phyloP scores from a whole-genome alignment of 2,113 vertebrate genomes.

The Macaca mulatta region DNA sequence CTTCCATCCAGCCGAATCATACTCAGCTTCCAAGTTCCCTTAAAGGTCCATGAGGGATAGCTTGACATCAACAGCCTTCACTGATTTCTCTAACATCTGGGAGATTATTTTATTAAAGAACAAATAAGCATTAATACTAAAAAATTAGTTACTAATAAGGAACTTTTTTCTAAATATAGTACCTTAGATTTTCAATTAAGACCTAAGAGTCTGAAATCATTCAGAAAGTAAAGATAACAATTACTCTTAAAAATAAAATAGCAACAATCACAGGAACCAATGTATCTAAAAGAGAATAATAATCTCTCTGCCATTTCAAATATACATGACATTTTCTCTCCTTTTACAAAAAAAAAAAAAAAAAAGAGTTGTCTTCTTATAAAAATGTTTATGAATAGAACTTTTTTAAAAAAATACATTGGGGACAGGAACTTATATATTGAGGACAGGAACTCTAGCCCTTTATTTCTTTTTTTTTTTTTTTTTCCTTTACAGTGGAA shows the following conservation, averaged over 20 bases:
- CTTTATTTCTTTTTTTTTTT: too few species aligned
- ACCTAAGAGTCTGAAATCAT: conserved; percentile 19
- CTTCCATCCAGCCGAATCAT: background rate
- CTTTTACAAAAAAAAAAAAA: background rate
- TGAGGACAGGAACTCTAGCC: too few species aligned
- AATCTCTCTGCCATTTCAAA: background rate
- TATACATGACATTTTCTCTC: background rate
- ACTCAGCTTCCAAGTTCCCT: background rate
- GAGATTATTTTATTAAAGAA: background rate
- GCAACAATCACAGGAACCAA: background rate
- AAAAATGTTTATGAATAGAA: conserved; percentile 20
- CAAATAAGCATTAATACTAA: background rate
- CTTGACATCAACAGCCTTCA: background rate
- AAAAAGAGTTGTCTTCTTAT: background rate
- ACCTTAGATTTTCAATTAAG: conserved; percentile 33
- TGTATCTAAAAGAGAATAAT: background rate
- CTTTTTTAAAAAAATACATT: background rate
- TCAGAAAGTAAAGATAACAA: conserved; percentile 24
- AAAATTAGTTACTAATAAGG: conserved; percentile 5
- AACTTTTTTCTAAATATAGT: conserved; percentile 15
- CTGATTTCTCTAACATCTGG: background rate
- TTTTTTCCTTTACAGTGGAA: background rate
- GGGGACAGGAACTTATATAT: background rate
- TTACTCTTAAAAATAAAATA: conserved; percentile 16
- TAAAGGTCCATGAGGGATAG: background rate